Percentiles rank a stretch among this genome's conserved stretches.
Evolutionary conservation across 2,888 invertebrate species (phyloP).

Genomic region (Drosophila subsilvestris): DNA sequence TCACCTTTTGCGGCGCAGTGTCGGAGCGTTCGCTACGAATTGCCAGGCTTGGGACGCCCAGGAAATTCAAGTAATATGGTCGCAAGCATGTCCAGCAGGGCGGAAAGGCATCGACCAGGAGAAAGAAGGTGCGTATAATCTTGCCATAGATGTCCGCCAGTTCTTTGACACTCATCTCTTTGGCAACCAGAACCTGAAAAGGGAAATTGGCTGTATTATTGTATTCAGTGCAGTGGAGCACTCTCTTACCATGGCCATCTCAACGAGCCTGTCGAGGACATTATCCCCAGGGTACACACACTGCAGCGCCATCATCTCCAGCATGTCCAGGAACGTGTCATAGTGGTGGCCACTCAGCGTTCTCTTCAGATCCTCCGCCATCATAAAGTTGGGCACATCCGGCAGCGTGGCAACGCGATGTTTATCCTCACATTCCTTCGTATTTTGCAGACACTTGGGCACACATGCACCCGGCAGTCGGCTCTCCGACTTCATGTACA

Average conservation of each 20-base stretch:
- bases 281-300: constrained; percentile 80
- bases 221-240: neutral
- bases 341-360: constrained; percentile 76
- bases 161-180: constrained; percentile 43
- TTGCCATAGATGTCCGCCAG: constrained; percentile 60
- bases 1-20: constrained; percentile 59
- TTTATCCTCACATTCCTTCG: constrained; percentile 73
- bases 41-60: constrained; percentile 57
- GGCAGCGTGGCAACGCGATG: constrained; percentile 79
- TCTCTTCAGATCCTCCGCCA: constrained; percentile 65
- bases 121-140: constrained; percentile 69
- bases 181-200: constrained; percentile 53
- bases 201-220: neutral
- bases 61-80: constrained; percentile 70
- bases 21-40: neutral
- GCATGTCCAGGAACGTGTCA: constrained; percentile 73
- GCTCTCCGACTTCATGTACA: constrained; percentile 76
- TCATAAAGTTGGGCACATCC: constrained; percentile 61
- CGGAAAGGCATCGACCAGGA: constrained; percentile 79
- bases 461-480: constrained; percentile 75
- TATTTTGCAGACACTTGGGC: constrained; percentile 78
- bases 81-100: constrained; percentile 83
- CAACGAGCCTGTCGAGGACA: constrained; percentile 77
- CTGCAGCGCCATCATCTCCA: constrained; percentile 76
- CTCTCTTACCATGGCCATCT: constrained; percentile 78